Evolutionary conservation across 2,888 invertebrate species (phyloP).

Genomic region (Luperina nickerlii): DNA sequence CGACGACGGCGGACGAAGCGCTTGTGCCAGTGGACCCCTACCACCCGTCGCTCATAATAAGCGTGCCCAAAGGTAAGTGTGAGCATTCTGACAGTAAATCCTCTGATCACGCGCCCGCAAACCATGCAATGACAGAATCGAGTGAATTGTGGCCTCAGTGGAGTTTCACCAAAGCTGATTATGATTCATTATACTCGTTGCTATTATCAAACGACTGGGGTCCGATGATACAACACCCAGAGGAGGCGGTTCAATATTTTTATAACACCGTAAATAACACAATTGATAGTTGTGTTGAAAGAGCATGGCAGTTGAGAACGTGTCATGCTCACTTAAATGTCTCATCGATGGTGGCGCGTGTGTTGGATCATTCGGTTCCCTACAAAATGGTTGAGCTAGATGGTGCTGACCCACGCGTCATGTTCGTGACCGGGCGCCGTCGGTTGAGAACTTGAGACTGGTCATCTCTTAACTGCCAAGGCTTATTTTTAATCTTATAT

Average conservation of each 20-base stretch:
- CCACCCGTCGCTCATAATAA: slow-evolving; percentile 39
- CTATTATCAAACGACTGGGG: too few species aligned
- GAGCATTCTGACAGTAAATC: background rate
- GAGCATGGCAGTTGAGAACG: too few species aligned
- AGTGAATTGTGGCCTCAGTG: slow-evolving; percentile 10
- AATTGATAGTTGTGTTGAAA: background rate
- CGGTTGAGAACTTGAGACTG: too few species aligned
- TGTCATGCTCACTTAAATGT: too few species aligned
- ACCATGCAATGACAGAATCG: background rate
- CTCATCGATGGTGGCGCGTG: too few species aligned
- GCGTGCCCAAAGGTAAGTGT: background rate
- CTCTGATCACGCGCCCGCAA: background rate
- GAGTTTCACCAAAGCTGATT: slow-evolving; percentile 27
- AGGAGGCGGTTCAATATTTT: background rate
- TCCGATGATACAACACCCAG: background rate
- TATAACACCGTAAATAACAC: background rate
- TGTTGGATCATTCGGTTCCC: too few species aligned
- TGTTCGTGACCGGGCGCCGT: too few species aligned
- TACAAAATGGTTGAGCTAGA: too few species aligned
- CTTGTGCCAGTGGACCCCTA: slow-evolving; percentile 17
- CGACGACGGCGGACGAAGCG: background rate
- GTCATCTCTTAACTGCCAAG: too few species aligned
- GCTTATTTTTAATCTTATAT: too few species aligned
- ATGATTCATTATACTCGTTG: background rate
- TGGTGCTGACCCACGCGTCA: too few species aligned